phyloP scores from a whole-genome alignment of 1,140 invertebrate species.

The Doryteuthis pealeii region DNA sequence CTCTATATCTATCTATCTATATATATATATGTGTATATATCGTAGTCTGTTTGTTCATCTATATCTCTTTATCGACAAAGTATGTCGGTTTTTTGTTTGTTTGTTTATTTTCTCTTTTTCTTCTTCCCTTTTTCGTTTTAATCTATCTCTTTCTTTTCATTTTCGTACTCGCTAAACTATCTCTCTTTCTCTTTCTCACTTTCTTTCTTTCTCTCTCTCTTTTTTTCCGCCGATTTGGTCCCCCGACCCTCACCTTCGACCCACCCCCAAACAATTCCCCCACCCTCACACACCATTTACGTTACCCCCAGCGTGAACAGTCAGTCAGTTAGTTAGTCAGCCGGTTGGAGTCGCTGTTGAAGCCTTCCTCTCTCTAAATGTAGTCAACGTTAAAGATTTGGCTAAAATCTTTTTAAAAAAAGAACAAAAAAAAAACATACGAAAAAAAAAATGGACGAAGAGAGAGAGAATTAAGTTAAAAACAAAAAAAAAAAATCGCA shows the following conservation, averaged over 20 bases:
- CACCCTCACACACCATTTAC: not conserved
- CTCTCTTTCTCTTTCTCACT: not conserved
- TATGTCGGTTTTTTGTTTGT: not conserved
- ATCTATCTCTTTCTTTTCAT: not conserved
- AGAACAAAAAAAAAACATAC: too few relatives aligned
- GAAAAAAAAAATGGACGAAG: too few relatives aligned
- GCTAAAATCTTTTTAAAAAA: too few relatives aligned
- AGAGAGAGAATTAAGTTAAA: too few relatives aligned
- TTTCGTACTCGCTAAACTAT: not conserved
- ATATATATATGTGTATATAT: not conserved
- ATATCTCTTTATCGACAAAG: not conserved
- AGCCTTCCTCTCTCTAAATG: too few relatives aligned
- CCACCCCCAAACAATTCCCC: not conserved
- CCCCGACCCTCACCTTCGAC: not conserved
- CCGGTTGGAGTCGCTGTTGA: too few relatives aligned
- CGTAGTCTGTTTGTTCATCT: not conserved
- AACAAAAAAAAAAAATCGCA: too few relatives aligned
- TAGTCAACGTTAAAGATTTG: too few relatives aligned
- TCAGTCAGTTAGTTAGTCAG: not conserved
- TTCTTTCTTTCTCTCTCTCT: not conserved
- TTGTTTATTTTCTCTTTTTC: not conserved
- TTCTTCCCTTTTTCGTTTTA: not conserved
- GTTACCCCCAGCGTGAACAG: not conserved
- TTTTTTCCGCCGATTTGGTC: too few relatives aligned
- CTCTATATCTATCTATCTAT: too few relatives aligned